These are phyloP conservation scores for Osmoderma eremita DNA, from an alignment of 2,888 invertebrate genomes.

Conservation along the genomic window DNA sequence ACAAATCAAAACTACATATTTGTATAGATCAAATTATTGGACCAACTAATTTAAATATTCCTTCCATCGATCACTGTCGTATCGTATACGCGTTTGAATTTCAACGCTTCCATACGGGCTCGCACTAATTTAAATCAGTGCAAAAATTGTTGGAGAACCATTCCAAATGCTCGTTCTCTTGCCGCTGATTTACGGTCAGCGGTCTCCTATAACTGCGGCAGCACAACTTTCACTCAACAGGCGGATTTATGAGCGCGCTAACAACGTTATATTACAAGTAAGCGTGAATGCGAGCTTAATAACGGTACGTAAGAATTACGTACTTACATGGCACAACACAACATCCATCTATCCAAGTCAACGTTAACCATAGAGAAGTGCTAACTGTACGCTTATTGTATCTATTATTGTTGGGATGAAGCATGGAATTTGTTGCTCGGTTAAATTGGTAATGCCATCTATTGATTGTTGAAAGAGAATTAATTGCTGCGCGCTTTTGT, in stretches of 20 bases:
- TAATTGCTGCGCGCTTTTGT: conserved; percentile 27
- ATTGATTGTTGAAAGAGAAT: conserved; percentile 21
- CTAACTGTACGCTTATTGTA: conserved; percentile 32
- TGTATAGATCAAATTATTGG: neutral
- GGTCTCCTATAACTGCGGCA: neutral
- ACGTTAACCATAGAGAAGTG: conserved; percentile 19
- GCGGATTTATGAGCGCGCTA: conserved; percentile 31
- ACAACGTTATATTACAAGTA: conserved; percentile 29
- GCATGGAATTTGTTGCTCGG: conserved; percentile 26
- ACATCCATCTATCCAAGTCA: conserved; percentile 21
- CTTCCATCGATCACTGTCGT: conserved; percentile 10
- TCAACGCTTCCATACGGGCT: conserved; percentile 10
- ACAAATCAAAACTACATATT: neutral
- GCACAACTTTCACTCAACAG: conserved; percentile 33
- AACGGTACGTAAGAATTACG: conserved; percentile 20
- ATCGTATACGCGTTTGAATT: conserved; percentile 1
- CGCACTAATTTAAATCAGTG: conserved; percentile 14
- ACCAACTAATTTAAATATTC: conserved; percentile 15
- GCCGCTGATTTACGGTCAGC: conserved; percentile 23
- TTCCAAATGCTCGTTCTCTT: conserved; percentile 21
- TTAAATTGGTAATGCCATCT: conserved; percentile 22
- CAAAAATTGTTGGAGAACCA: conserved; percentile 15
- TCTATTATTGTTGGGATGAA: conserved; percentile 27
- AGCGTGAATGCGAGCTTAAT: conserved; percentile 27
- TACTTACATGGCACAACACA: conserved; percentile 12